These are phyloP conservation scores for Sphenodon punctatus DNA, from an alignment of 2,797 vertebrate genomes.

Conservation along the genomic window DNA sequence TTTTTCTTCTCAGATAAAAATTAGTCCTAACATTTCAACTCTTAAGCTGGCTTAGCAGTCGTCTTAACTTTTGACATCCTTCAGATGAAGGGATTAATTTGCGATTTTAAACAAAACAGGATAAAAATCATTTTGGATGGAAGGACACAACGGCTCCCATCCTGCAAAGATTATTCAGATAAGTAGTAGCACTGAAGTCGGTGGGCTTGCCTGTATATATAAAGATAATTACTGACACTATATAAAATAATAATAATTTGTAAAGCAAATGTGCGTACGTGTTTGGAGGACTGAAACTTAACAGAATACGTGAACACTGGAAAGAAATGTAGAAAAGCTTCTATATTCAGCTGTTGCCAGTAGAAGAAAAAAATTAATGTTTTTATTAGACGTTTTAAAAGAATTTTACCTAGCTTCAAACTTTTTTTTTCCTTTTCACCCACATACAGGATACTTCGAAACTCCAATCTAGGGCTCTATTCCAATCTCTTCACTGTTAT, in stretches of 20 bases:
- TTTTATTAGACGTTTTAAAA: too few species aligned
- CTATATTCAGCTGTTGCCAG: slow-evolving; percentile 27
- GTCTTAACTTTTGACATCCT: slow-evolving; percentile 38
- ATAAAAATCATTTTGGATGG: slow-evolving; percentile 20
- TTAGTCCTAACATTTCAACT: slow-evolving; percentile 62
- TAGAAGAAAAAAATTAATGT: slow-evolving; percentile 29
- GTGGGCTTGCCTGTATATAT: too few species aligned
- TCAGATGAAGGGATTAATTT: slow-evolving; percentile 35
- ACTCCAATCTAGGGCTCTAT: background rate
- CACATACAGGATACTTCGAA: too few species aligned
- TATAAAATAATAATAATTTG: too few species aligned
- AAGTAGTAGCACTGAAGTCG: background rate
- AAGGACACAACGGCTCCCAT: background rate
- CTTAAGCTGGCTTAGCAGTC: slow-evolving; percentile 45
- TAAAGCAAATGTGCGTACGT: slow-evolving; percentile 22
- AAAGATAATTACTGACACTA: too few species aligned
- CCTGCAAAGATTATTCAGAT: background rate
- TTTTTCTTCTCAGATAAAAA: slow-evolving; percentile 60
- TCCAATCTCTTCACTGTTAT: background rate
- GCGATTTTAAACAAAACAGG: slow-evolving; percentile 47
- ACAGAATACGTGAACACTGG: background rate
- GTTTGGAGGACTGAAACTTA: slow-evolving; percentile 26
- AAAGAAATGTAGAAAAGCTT: slow-evolving; percentile 7
- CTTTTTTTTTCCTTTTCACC: too few species aligned
- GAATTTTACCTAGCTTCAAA: slow-evolving; percentile 17